Conservation (phyloP, 2,113 vertebrate genomes). For the Pao palembangensis region DNA sequence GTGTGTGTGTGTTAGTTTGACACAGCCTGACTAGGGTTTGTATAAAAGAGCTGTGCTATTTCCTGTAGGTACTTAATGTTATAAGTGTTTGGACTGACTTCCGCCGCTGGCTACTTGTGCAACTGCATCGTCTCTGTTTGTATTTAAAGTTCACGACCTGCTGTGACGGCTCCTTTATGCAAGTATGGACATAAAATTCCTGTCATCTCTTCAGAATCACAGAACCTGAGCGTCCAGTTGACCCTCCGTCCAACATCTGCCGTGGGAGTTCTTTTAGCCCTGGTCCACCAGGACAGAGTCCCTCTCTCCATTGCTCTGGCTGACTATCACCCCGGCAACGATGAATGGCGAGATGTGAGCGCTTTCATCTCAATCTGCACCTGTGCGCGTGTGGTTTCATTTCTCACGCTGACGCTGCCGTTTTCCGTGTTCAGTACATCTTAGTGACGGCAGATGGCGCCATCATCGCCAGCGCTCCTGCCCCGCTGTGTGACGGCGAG, state of each 20-base stretch:
- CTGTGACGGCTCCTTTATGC: neutral
- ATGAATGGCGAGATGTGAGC: slow-evolving; percentile 85
- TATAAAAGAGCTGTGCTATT: slow-evolving; percentile 1
- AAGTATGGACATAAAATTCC: neutral
- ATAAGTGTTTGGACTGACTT: slow-evolving; percentile 13
- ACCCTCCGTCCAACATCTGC: slow-evolving; percentile 82
- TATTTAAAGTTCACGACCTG: neutral
- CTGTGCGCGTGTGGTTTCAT: neutral
- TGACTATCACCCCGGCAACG: slow-evolving; percentile 84
- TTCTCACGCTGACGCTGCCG: slow-evolving; percentile 4
- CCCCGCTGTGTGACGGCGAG: slow-evolving; percentile 81
- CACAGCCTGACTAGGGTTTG: neutral
- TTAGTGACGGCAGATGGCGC: slow-evolving; percentile 78
- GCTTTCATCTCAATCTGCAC: neutral
- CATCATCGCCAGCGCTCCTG: slow-evolving; percentile 79
- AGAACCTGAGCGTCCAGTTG: slow-evolving; percentile 80
- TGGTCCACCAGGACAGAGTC: slow-evolving; percentile 80
- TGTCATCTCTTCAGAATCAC: slow-evolving; percentile 46
- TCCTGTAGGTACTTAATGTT: slow-evolving; percentile 9
- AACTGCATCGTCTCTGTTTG: slow-evolving; percentile 4
- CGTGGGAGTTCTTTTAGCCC: slow-evolving; percentile 85
- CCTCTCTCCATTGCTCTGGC: slow-evolving; percentile 85
- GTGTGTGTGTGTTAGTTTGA: neutral
- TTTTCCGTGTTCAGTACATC: slow-evolving; percentile 74
- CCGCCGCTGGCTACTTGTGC: neutral